These are phyloP conservation scores for Folsomia candida DNA, from an alignment of 2,888 invertebrate species.

Conservation along the genomic window DNA sequence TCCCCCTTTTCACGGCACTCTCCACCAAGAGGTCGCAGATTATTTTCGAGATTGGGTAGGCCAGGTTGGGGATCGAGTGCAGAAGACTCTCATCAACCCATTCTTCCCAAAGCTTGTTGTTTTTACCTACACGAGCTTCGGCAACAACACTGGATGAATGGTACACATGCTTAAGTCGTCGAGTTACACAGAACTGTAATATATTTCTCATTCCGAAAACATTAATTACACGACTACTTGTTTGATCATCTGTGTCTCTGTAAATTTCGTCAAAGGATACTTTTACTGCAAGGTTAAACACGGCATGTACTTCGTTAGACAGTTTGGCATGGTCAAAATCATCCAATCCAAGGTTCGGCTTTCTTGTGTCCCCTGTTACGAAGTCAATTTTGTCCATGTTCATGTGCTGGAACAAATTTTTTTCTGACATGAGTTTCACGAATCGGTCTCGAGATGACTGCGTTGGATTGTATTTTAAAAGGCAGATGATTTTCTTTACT, in stretches of 20 bases:
- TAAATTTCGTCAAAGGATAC: slow-evolving; percentile 14
- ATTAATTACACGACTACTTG: slow-evolving; percentile 28
- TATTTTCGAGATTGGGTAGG: slow-evolving; percentile 19
- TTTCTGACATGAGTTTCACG: not conserved
- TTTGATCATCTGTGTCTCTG: slow-evolving; percentile 2
- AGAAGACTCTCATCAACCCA: slow-evolving; percentile 9
- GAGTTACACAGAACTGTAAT: slow-evolving; percentile 11
- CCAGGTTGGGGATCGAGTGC: not conserved
- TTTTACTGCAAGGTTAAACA: slow-evolving; percentile 20
- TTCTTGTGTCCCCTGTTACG: slow-evolving; percentile 10
- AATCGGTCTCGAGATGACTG: slow-evolving; percentile 12
- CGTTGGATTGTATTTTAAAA: slow-evolving; percentile 11
- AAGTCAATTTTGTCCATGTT: slow-evolving; percentile 16
- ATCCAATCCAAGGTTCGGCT: slow-evolving; percentile 2
- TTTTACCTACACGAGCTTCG: slow-evolving; percentile 19
- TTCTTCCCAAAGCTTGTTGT: slow-evolving; percentile 14
- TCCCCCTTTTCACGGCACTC: slow-evolving; percentile 15
- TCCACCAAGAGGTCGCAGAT: slow-evolving; percentile 15
- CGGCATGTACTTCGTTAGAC: not conserved
- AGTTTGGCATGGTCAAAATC: slow-evolving; percentile 4
- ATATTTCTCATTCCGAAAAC: slow-evolving; percentile 19
- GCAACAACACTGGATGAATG: slow-evolving; percentile 21
- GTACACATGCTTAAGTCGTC: slow-evolving; percentile 17
- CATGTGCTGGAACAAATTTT: slow-evolving; percentile 5
- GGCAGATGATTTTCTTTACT: slow-evolving; percentile 21